Evolutionary conservation across 1,140 invertebrate genomes (phyloP).

Genomic region (Sitobion miscanthi): DNA sequence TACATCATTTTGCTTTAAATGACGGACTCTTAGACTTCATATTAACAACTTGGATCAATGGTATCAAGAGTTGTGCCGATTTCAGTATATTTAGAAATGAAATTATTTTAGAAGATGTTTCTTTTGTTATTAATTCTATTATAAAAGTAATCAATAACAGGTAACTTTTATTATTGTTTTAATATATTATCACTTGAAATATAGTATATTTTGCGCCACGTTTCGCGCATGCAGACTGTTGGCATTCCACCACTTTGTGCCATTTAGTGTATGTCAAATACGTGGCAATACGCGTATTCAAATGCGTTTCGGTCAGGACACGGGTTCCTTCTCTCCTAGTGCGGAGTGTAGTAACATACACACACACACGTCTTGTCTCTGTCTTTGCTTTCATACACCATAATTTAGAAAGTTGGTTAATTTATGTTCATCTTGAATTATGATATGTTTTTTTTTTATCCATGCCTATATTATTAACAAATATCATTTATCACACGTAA

Average conservation of each 20-base stretch:
- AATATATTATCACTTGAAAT: not conserved
- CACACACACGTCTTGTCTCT: not conserved
- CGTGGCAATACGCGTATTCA: too few species aligned
- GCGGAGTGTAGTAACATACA: not conserved
- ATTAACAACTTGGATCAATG: slow-evolving; percentile 45
- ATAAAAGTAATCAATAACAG: not conserved
- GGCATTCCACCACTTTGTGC: too few species aligned
- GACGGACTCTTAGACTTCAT: not conserved
- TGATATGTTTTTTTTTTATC: too few species aligned
- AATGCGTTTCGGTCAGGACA: too few species aligned
- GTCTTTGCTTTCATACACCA: not conserved
- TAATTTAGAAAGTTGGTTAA: not conserved
- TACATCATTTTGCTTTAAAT: slow-evolving; percentile 34
- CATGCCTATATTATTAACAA: not conserved
- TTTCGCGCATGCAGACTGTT: too few species aligned
- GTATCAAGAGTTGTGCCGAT: not conserved
- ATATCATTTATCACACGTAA: not conserved
- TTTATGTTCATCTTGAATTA: not conserved
- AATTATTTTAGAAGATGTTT: slow-evolving; percentile 34
- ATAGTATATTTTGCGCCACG: not conserved
- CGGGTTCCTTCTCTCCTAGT: too few species aligned
- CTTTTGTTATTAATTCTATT: slow-evolving; percentile 32
- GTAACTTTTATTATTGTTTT: slow-evolving; percentile 27
- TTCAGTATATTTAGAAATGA: slow-evolving; percentile 12
- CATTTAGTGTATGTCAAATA: too few species aligned